Percentiles rank a stretch among this genome's conserved stretches.
phyloP scores from a whole-genome alignment of 2,797 vertebrate species.

The Eleutherodactylus coqui region DNA sequence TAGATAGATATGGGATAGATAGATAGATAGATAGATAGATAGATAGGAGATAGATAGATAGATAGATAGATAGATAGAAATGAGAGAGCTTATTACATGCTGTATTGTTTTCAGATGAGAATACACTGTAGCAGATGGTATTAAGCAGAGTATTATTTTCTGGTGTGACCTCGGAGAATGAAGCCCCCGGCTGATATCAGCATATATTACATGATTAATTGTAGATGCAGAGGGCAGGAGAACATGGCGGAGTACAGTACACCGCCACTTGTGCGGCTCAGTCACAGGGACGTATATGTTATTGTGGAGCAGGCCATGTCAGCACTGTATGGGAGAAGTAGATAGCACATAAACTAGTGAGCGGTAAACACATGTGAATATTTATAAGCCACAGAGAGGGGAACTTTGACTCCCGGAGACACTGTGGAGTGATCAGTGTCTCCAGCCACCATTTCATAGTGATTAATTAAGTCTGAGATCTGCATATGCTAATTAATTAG shows the following conservation, averaged over 20 bases:
- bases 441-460: conserved; percentile 56
- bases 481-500: conserved; percentile 62
- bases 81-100: background rate
- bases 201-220: conserved; percentile 30
- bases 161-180: conserved; percentile 1
- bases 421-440: conserved; percentile 56
- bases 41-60: background rate
- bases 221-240: background rate
- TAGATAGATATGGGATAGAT: conserved; percentile 2
- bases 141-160: conserved; percentile 4
- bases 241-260: background rate
- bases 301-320: conserved; percentile 58
- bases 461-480: conserved; percentile 61
- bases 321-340: conserved; percentile 50
- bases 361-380: conserved; percentile 55
- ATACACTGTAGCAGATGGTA: background rate
- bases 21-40: conserved; percentile 4
- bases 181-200: background rate
- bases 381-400: conserved; percentile 47
- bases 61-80: background rate
- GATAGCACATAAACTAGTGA: conserved; percentile 31
- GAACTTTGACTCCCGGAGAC: conserved; percentile 51
- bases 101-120: background rate
- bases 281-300: conserved; percentile 52
- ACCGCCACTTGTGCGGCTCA: conserved; percentile 38